phyloP scores from a whole-genome alignment of 1,140 invertebrate genomes.

The Brachionus rotundiformis region DNA sequence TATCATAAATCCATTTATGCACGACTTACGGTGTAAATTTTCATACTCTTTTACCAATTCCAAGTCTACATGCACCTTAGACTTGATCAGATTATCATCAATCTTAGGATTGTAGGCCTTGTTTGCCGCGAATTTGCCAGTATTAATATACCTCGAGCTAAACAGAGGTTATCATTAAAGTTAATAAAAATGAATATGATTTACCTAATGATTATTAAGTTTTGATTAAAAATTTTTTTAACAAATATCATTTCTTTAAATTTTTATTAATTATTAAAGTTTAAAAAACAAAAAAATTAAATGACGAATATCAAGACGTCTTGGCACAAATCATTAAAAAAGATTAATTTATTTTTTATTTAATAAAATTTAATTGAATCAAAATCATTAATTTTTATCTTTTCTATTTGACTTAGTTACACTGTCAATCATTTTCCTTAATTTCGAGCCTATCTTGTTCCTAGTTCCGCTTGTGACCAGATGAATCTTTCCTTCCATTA shows the following conservation, averaged over 20 bases:
- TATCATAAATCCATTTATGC: neutral
- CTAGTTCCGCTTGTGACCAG: neutral
- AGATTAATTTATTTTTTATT: neutral
- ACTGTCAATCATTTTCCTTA: neutral
- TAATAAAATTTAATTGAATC: neutral
- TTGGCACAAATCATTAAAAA: neutral
- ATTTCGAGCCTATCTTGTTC: neutral
- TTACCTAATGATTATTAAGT: neutral
- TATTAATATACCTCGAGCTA: neutral
- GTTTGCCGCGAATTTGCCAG: neutral
- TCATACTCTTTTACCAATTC: conserved; percentile 4
- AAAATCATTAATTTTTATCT: neutral
- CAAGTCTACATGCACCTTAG: neutral
- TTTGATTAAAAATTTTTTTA: neutral
- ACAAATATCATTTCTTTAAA: neutral
- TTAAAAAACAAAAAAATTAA: neutral
- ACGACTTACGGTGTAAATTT: neutral
- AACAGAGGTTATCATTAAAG: neutral
- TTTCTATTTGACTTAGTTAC: neutral
- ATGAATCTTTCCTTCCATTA: conserved; percentile 23
- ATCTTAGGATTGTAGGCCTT: neutral
- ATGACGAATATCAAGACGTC: neutral
- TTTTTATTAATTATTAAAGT: neutral
- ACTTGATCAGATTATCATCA: neutral
- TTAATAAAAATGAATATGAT: neutral